Evolutionary conservation across 2,113 vertebrate species (phyloP).

Genomic region (Pachyramphus minor): DNA sequence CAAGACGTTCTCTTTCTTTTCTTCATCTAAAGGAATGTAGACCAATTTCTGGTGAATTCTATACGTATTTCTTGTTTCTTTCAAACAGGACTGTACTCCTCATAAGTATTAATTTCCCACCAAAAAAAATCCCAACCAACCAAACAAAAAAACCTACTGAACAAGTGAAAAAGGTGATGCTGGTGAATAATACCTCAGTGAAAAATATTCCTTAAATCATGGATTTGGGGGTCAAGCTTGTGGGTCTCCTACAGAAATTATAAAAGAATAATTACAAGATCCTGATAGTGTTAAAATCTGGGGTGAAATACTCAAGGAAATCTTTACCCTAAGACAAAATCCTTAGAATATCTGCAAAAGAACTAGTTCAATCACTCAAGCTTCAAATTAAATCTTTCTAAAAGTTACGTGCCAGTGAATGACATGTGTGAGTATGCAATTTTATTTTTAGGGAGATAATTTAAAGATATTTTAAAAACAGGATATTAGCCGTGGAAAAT

Average conservation of each 20-base stretch:
- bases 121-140: neutral
- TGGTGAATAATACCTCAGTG: neutral
- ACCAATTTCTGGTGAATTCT: neutral
- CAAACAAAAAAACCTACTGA: no score
- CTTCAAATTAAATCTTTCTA: neutral
- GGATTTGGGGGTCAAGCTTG: neutral
- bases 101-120: neutral
- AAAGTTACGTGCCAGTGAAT: conserved; percentile 3
- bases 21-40: neutral
- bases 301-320: neutral
- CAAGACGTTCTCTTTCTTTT: neutral
- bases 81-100: neutral
- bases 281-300: neutral
- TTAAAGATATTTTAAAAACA: conserved; percentile 40
- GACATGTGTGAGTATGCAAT: neutral
- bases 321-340: neutral
- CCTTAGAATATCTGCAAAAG: neutral
- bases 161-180: neutral
- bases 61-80: neutral
- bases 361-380: neutral
- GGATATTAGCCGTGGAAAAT: conserved; percentile 56
- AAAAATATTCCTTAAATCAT: neutral
- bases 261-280: neutral
- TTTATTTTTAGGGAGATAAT: conserved; percentile 53
- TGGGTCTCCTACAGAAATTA: neutral